phyloP scores from a whole-genome alignment of 2,797 vertebrate species.

The Staurois parvus region DNA sequence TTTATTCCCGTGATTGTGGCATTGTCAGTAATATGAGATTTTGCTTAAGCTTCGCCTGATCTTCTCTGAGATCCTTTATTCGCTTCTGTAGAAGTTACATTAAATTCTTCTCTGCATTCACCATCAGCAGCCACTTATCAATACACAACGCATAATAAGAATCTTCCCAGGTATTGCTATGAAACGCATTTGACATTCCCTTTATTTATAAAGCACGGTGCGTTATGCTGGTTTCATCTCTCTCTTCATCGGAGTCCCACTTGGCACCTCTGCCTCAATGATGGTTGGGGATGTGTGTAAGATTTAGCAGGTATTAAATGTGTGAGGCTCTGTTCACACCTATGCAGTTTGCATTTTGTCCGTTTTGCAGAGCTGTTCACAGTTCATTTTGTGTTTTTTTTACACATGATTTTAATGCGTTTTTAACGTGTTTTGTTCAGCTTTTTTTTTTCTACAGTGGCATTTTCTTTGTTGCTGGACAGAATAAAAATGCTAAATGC shows the following conservation, averaged over 20 bases:
- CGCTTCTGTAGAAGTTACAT: background rate
- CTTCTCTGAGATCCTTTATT: background rate
- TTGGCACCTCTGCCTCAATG: background rate
- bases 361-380: too few species aligned
- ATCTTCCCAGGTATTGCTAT: background rate
- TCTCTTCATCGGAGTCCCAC: background rate
- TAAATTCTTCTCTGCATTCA: background rate
- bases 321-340: too few species aligned
- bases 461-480: too few species aligned
- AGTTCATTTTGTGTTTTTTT: too few species aligned
- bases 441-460: too few species aligned
- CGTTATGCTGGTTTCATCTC: background rate
- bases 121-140: background rate
- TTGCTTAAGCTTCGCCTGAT: background rate
- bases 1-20: background rate
- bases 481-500: too few species aligned
- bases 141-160: background rate
- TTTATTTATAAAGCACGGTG: background rate
- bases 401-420: too few species aligned
- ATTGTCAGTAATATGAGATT: constrained; percentile 2
- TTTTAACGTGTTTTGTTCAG: too few species aligned
- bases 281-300: background rate
- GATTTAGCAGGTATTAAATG: background rate
- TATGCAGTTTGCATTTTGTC: too few species aligned
- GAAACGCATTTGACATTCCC: background rate